Conservation (phyloP, 1,140 invertebrate genomes). For the Tetramorium parvispinum region DNA sequence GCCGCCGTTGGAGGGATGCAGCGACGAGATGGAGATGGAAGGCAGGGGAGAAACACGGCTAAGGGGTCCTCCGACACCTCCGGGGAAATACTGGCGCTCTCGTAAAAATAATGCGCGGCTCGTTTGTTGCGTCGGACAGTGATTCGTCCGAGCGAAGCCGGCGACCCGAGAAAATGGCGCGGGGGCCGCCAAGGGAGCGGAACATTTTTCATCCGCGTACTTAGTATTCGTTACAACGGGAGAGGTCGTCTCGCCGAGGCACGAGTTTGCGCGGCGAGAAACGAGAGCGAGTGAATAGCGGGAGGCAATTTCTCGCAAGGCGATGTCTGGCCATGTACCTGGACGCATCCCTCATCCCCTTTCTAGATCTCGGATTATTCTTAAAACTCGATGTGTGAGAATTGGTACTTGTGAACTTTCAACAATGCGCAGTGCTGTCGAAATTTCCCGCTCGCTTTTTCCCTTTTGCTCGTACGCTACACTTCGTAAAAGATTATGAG, state of each 20-base stretch:
- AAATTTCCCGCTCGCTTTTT: background rate
- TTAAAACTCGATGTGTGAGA: background rate
- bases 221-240: constrained; percentile 66
- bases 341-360: background rate
- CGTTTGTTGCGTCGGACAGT: constrained; percentile 76
- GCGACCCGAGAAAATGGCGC: constrained; percentile 74
- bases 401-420: background rate
- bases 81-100: constrained; percentile 61
- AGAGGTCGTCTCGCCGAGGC: constrained; percentile 5
- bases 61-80: constrained; percentile 53
- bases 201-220: constrained; percentile 78
- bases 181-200: constrained; percentile 27
- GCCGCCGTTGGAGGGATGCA: background rate
- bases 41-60: constrained; percentile 29
- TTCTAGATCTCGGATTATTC: background rate
- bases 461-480: no score
- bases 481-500: background rate
- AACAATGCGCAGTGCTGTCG: background rate
- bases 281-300: constrained; percentile 15
- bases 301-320: constrained; percentile 7
- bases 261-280: constrained; percentile 26
- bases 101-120: constrained; percentile 75
- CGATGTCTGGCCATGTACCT: background rate
- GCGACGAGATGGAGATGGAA: background rate
- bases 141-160: constrained; percentile 73